Evolutionary conservation across 2,888 invertebrate genomes (phyloP).

Genomic region (Chalcis sispes): DNA sequence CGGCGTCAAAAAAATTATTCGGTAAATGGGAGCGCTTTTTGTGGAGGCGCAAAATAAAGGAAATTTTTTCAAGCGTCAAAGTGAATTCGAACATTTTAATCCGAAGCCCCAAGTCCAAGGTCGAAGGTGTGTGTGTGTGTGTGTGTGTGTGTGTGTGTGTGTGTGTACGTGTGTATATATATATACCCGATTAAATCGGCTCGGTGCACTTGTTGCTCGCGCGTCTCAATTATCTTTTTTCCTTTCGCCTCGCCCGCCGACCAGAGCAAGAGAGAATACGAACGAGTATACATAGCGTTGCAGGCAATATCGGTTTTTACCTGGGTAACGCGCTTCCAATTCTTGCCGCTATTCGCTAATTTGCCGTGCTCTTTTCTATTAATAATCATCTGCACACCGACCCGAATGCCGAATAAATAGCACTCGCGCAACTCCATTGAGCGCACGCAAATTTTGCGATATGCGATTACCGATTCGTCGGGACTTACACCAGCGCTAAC

Average conservation of each 20-base stretch:
- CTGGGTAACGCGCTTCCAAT: slow-evolving; percentile 33
- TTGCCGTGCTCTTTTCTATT: not conserved
- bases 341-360: not conserved
- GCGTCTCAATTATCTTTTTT: slow-evolving; percentile 54
- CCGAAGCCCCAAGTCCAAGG: slow-evolving; percentile 59
- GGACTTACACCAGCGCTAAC: too few species aligned
- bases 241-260: not conserved
- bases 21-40: not conserved
- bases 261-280: slow-evolving; percentile 5
- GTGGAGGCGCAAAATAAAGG: slow-evolving; percentile 1
- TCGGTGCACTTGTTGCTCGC: slow-evolving; percentile 64
- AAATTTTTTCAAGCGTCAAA: slow-evolving; percentile 24
- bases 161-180: too few species aligned
- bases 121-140: too few species aligned
- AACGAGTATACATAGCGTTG: not conserved
- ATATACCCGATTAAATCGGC: slow-evolving; percentile 64
- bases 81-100: slow-evolving; percentile 54
- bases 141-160: too few species aligned
- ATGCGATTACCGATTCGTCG: slow-evolving; percentile 8
- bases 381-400: slow-evolving; percentile 7
- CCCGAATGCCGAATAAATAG: not conserved
- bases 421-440: not conserved
- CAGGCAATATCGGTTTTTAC: slow-evolving; percentile 46
- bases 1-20: not conserved
- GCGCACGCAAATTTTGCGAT: slow-evolving; percentile 9